Conservation (phyloP, 1,140 invertebrate genomes). For the Halesus radiatus region DNA sequence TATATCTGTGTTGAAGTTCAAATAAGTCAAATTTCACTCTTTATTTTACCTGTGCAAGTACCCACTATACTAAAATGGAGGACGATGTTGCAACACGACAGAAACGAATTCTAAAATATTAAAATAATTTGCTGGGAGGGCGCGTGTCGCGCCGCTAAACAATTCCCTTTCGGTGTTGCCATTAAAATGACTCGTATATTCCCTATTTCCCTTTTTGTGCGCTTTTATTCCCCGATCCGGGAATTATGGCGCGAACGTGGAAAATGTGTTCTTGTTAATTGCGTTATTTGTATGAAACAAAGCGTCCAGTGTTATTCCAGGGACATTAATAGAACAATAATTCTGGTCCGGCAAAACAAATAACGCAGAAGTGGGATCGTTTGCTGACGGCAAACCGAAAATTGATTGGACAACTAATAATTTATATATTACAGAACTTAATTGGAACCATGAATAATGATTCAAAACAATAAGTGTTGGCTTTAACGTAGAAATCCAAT, state of each 20-base stretch:
- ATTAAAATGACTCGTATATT: slow-evolving; percentile 38
- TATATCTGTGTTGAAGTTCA: too few relatives aligned
- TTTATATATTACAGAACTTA: too few relatives aligned
- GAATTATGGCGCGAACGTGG: slow-evolving; percentile 31
- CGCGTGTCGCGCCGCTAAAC: slow-evolving; percentile 4
- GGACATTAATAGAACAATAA: slow-evolving; percentile 3
- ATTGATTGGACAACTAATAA: too few relatives aligned
- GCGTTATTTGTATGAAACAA: slow-evolving; percentile 29
- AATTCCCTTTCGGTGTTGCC: slow-evolving; percentile 41
- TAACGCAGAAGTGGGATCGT: background rate
- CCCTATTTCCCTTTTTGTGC: slow-evolving; percentile 18
- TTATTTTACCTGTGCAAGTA: too few relatives aligned
- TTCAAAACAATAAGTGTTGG: too few relatives aligned
- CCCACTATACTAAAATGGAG: too few relatives aligned
- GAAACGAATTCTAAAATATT: slow-evolving; percentile 29
- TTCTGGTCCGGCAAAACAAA: too few relatives aligned
- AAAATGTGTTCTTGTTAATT: slow-evolving; percentile 29
- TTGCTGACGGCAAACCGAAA: too few relatives aligned
- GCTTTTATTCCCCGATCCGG: slow-evolving; percentile 29
- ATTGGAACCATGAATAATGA: too few relatives aligned
- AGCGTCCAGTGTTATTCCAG: background rate
- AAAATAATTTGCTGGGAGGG: slow-evolving; percentile 34
- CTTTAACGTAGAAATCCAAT: too few relatives aligned
- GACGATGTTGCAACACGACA: background rate
- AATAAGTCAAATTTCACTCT: too few relatives aligned